Percentiles rank a stretch among this genome's conserved stretches.
These are phyloP conservation scores for Actinopyga echinites DNA, from an alignment of 53 echinoderm and acorn worm genomes.

Conservation along the genomic window DNA sequence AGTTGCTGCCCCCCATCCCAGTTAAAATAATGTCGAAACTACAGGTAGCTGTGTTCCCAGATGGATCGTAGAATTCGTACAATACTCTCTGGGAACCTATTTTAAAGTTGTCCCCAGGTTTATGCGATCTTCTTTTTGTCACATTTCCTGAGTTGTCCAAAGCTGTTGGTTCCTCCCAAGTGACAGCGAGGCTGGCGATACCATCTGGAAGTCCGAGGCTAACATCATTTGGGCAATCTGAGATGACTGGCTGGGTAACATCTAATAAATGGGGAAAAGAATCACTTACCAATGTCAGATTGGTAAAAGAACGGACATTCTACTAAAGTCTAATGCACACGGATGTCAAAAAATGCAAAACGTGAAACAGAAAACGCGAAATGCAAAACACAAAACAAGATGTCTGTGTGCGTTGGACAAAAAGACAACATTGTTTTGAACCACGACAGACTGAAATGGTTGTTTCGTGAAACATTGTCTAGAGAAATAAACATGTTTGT, in stretches of 20 bases:
- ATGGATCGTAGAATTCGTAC: constrained; percentile 28
- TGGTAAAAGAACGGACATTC: neutral
- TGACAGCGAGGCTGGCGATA: neutral
- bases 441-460: too few species aligned
- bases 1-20: neutral
- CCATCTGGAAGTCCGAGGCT: neutral
- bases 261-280: neutral
- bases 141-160: constrained; percentile 28
- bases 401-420: too few species aligned
- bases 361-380: too few species aligned
- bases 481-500: too few species aligned
- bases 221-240: constrained; percentile 25
- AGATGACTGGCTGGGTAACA: constrained; percentile 13
- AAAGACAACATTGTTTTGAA: too few species aligned
- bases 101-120: constrained; percentile 28
- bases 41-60: constrained; percentile 21
- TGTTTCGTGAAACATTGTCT: too few species aligned
- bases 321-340: too few species aligned
- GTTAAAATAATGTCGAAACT: constrained; percentile 15
- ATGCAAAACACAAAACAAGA: too few species aligned
- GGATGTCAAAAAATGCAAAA: too few species aligned
- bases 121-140: neutral
- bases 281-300: neutral
- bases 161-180: constrained; percentile 30
- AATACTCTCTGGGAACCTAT: neutral